Conservation (phyloP, 2,797 vertebrate species). For the Gambelia wislizenii region DNA sequence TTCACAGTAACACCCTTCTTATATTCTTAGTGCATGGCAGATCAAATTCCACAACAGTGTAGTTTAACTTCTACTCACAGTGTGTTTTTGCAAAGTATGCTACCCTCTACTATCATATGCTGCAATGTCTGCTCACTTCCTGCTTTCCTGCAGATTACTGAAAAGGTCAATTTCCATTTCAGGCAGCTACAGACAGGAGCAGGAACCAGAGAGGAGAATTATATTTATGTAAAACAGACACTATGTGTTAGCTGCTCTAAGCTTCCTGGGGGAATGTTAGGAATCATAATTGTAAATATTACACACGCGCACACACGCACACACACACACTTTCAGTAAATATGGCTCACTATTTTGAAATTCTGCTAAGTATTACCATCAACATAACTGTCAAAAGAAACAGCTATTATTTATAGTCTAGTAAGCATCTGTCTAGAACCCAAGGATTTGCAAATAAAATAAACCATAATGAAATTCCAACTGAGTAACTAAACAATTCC, state of each 20-base stretch:
- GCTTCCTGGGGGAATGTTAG: neutral
- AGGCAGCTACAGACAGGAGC: neutral
- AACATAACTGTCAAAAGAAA: neutral
- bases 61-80: neutral
- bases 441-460: neutral
- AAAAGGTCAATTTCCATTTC: neutral
- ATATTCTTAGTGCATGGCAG: neutral
- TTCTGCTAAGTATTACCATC: neutral
- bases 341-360: neutral
- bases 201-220: neutral
- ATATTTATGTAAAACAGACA: neutral
- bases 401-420: neutral
- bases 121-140: neutral
- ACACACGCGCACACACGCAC: neutral
- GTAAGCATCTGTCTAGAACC: neutral
- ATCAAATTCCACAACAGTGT: neutral
- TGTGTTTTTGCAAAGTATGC: conserved; percentile 1
- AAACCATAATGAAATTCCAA: neutral
- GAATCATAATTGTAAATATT: neutral
- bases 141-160: neutral
- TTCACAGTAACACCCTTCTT: neutral
- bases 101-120: neutral
- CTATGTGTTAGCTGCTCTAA: neutral
- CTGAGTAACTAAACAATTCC: neutral
- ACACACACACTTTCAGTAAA: neutral